phyloP scores from a whole-genome alignment of 2,888 invertebrate species.

The Portevinia maculata region DNA sequence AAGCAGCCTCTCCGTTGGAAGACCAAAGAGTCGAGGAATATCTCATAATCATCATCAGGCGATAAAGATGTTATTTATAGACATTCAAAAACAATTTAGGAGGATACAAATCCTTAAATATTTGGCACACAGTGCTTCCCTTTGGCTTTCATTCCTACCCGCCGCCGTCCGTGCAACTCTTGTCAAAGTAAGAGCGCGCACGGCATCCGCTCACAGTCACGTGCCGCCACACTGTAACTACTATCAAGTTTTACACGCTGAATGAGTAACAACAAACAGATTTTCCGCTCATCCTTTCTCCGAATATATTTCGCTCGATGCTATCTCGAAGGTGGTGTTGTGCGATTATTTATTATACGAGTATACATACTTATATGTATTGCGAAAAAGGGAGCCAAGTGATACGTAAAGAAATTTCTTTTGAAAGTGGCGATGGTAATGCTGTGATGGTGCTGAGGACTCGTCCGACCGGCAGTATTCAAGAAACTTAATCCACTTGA shows the following conservation, averaged over 20 bases:
- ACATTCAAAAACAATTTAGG: conserved; percentile 69
- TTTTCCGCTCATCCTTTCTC: conserved; percentile 72
- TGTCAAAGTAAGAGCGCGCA: conserved; percentile 51
- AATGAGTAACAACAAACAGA: conserved; percentile 74
- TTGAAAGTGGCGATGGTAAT: conserved; percentile 26
- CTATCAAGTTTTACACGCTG: conserved; percentile 71
- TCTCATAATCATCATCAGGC: conserved; percentile 66
- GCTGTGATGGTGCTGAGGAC: neutral
- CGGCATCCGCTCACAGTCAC: conserved; percentile 66
- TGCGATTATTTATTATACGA: conserved; percentile 61
- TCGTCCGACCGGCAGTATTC: conserved; percentile 1
- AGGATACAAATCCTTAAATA: conserved; percentile 71
- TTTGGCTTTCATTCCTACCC: neutral
- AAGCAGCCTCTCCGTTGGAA: neutral
- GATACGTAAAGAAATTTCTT: conserved; percentile 64
- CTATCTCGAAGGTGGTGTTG: conserved; percentile 41
- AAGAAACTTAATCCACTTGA: conserved; percentile 59
- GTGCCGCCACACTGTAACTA: conserved; percentile 68
- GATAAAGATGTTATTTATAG: conserved; percentile 70
- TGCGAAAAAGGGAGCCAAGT: conserved; percentile 59
- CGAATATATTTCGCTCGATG: conserved; percentile 40
- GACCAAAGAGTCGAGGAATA: conserved; percentile 8
- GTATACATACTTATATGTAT: neutral
- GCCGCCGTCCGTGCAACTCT: conserved; percentile 13
- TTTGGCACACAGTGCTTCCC: conserved; percentile 44